A percentile compares a stretch with the other conserved stretches of the same genome.
Conservation (phyloP, 2,797 vertebrate species). For the Alexandromys oeconomus region DNA sequence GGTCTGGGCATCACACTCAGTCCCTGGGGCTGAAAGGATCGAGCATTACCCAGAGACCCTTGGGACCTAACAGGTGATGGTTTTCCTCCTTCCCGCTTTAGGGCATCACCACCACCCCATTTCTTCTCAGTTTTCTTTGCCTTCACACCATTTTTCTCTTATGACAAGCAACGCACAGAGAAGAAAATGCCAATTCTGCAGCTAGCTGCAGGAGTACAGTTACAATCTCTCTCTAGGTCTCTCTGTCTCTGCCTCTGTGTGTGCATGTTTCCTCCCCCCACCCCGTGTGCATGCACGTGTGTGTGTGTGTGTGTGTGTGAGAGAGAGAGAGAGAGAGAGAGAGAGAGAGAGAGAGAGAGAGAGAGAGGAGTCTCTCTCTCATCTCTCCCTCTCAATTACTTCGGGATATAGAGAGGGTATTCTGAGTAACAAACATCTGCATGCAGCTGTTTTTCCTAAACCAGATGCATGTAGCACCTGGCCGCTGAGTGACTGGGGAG, state of each 20-base stretch:
- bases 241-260: not conserved
- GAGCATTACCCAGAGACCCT: not conserved
- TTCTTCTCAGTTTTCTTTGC: not conserved
- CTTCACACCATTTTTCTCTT: not conserved
- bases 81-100: not conserved
- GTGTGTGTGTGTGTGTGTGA: too few species aligned
- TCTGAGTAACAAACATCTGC: constrained; percentile 27
- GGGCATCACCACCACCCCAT: too few species aligned
- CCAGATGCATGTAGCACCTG: constrained; percentile 50
- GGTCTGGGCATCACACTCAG: not conserved
- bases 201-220: not conserved
- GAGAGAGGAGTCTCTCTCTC: not conserved
- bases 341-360: too few species aligned
- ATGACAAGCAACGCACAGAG: not conserved
- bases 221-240: not conserved
- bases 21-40: not conserved
- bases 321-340: too few species aligned
- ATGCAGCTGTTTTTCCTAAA: constrained; percentile 39
- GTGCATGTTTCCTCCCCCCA: rapidly evolving
- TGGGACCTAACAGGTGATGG: too few species aligned
- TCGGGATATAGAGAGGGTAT: constrained; percentile 19
- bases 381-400: not conserved
- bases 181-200: not conserved
- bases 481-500: constrained; percentile 7
- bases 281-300: not conserved